Percentiles rank a stretch among this genome's conserved stretches.
Conservation (phyloP, 2,888 invertebrate genomes). For the Mantis religiosa region DNA sequence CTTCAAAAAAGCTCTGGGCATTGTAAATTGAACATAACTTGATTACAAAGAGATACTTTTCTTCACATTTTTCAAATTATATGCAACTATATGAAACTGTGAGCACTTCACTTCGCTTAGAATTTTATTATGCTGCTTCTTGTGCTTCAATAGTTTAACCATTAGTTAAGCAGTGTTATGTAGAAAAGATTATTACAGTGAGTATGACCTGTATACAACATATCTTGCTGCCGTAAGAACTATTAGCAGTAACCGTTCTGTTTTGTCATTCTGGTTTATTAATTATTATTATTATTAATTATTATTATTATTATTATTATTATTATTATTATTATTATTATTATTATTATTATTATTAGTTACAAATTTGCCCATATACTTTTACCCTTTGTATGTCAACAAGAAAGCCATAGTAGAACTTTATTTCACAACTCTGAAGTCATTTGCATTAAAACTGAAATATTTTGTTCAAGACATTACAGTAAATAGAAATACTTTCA, state of each 20-base stretch:
- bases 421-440: too few species aligned
- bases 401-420: too few species aligned
- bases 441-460: too few species aligned
- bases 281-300: too few species aligned
- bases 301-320: too few species aligned
- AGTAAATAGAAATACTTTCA: too few species aligned
- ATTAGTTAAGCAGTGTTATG: background rate
- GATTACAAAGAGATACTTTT: background rate
- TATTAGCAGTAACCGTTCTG: background rate
- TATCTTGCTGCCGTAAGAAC: background rate
- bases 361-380: too few species aligned
- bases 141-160: background rate
- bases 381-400: too few species aligned
- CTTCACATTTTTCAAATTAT: background rate
- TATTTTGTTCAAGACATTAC: too few species aligned
- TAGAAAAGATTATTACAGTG: background rate
- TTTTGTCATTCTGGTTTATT: background rate
- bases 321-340: too few species aligned
- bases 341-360: too few species aligned
- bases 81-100: too few species aligned
- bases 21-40: background rate
- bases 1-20: background rate
- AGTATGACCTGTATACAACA: background rate
- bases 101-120: background rate
- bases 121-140: background rate